These are phyloP conservation scores for Alaudala cheleensis DNA, from an alignment of 2,113 vertebrate genomes.

Conservation along the genomic window DNA sequence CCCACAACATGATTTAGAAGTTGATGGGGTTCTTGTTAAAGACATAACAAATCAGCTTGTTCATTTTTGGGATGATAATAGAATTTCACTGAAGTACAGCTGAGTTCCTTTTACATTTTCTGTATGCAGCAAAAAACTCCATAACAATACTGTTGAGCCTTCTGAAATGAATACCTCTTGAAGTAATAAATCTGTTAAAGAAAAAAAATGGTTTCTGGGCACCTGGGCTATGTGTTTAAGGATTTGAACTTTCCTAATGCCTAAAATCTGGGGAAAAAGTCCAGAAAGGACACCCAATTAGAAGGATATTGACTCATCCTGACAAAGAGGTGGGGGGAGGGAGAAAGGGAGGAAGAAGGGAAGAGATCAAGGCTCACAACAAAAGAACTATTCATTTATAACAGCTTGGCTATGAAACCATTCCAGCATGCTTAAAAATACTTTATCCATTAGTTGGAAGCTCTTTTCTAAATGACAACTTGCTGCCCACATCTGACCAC, in stretches of 20 bases:
- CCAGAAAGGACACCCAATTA: slow-evolving; percentile 64
- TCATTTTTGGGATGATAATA: slow-evolving; percentile 34
- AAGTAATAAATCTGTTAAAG: slow-evolving; percentile 54
- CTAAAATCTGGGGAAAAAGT: slow-evolving; percentile 51
- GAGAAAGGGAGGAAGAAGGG: slow-evolving; percentile 56
- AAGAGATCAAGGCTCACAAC: slow-evolving; percentile 59
- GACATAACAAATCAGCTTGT: slow-evolving; percentile 56
- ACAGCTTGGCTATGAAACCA: slow-evolving; percentile 55
- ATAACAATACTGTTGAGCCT: slow-evolving; percentile 43
- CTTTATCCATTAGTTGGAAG: slow-evolving; percentile 19
- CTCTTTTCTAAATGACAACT: slow-evolving; percentile 26
- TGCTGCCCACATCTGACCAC: slow-evolving; percentile 11
- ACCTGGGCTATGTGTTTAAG: slow-evolving; percentile 40
- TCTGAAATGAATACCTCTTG: slow-evolving; percentile 52
- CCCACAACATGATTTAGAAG: slow-evolving; percentile 56
- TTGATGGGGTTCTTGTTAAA: slow-evolving; percentile 45
- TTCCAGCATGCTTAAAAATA: slow-evolving; percentile 61
- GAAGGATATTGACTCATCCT: slow-evolving; percentile 40
- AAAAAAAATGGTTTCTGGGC: slow-evolving; percentile 34
- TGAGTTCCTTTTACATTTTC: slow-evolving; percentile 47
- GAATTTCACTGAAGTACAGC: slow-evolving; percentile 53
- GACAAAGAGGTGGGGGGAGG: not conserved
- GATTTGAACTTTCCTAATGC: slow-evolving; percentile 32
- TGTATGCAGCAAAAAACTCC: not conserved
- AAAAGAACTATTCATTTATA: slow-evolving; percentile 63